Conservation (phyloP, 1,140 invertebrate species). For the Pseudobourletiella spinata region DNA sequence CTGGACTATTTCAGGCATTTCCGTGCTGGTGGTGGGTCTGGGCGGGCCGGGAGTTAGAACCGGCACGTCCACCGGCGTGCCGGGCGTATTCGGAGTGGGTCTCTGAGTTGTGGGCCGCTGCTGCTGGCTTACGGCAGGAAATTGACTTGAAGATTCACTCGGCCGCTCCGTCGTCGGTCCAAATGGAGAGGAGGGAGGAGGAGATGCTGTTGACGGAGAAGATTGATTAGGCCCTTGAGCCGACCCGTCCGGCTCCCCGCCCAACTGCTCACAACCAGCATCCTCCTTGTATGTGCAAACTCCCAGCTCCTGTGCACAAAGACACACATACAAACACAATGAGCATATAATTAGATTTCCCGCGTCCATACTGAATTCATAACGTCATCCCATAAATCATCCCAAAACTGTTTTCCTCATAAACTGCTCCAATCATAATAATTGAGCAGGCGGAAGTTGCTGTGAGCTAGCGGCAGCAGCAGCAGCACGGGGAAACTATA, state of each 20-base stretch:
- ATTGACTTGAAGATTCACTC: neutral
- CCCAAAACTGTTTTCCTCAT: too few species aligned
- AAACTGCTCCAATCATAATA: too few species aligned
- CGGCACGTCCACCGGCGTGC: neutral
- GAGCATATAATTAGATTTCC: too few species aligned
- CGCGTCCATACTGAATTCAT: too few species aligned
- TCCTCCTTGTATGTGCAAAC: conserved; percentile 10
- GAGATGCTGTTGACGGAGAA: too few species aligned
- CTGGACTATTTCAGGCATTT: neutral
- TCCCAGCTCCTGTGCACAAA: neutral
- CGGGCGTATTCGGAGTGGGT: neutral
- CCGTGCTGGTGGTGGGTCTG: neutral
- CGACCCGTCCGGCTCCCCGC: neutral
- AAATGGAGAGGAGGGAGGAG: neutral
- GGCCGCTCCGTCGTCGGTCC: neutral
- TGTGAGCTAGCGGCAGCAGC: too few species aligned
- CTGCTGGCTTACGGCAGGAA: neutral
- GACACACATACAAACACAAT: too few species aligned
- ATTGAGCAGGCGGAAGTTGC: too few species aligned
- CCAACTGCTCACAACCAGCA: neutral
- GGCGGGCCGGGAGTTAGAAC: neutral
- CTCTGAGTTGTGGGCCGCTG: neutral
- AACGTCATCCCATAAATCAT: too few species aligned
- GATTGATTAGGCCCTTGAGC: neutral
- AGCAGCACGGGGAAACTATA: too few species aligned